Percentiles rank a stretch among this genome's conserved stretches.
Conservation (phyloP, 1,140 invertebrate genomes). For the Pseudomyrmex dendroicus region DNA sequence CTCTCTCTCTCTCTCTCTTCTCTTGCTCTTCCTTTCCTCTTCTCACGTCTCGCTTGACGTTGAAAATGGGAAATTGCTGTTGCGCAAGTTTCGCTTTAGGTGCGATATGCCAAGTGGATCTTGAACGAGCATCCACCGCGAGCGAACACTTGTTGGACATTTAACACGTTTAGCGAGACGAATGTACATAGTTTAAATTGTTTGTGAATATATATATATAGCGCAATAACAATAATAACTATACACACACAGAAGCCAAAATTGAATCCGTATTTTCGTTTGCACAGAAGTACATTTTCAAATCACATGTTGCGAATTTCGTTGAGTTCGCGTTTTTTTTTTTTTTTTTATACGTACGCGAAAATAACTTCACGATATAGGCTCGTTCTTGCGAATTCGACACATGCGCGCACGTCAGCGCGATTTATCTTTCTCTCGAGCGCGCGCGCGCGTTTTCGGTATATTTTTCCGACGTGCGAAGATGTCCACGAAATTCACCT, state of each 20-base stretch:
- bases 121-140: background rate
- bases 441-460: background rate
- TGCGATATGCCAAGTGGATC: background rate
- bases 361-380: background rate
- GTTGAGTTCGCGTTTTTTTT: too few species aligned
- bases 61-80: slow-evolving; percentile 45
- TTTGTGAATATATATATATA: background rate
- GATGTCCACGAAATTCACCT: slow-evolving; percentile 47
- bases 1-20: too few species aligned
- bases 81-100: slow-evolving; percentile 5
- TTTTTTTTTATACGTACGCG: background rate
- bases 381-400: slow-evolving; percentile 28
- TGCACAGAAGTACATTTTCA: background rate
- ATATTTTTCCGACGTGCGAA: slow-evolving; percentile 45
- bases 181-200: background rate
- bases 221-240: background rate
- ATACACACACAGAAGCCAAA: background rate
- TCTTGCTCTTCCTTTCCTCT: too few species aligned
- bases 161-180: slow-evolving; percentile 25
- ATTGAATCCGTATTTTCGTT: too few species aligned
- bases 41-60: slow-evolving; percentile 12
- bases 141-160: slow-evolving; percentile 45
- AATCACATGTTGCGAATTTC: too few species aligned
- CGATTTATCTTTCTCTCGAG: slow-evolving; percentile 44
- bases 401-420: slow-evolving; percentile 6